These are phyloP conservation scores for Cloeon dipterum DNA, from an alignment of 2,888 invertebrate species.

Conservation along the genomic window DNA sequence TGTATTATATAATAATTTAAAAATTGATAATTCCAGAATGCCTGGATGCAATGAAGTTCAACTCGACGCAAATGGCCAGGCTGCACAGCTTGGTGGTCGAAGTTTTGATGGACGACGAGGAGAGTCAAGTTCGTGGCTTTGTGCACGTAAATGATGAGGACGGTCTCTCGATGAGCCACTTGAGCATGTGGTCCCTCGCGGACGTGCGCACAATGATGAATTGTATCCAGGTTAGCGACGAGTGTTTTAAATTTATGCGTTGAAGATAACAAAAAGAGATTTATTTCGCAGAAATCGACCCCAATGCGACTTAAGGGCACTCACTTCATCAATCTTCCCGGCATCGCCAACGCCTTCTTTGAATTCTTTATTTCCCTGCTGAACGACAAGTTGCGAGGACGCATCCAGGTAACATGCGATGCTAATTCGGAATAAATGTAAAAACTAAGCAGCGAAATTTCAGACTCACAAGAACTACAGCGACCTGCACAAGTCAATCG, in stretches of 20 bases:
- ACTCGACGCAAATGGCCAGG: conserved; percentile 63
- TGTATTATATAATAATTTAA: too few species aligned
- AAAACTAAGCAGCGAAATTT: conserved; percentile 9
- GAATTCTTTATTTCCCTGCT: conserved; percentile 62
- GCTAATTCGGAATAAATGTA: too few species aligned
- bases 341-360: conserved; percentile 55
- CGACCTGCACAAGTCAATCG: conserved; percentile 44
- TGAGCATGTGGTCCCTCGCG: conserved; percentile 57
- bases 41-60: conserved; percentile 53
- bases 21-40: too few species aligned
- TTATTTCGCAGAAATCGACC: conserved; percentile 42
- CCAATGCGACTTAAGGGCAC: conserved; percentile 80
- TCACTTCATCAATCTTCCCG: conserved; percentile 66
- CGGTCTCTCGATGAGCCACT: conserved; percentile 61
- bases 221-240: conserved; percentile 36
- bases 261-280: background rate
- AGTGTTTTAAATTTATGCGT: background rate
- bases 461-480: conserved; percentile 52
- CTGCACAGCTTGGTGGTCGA: conserved; percentile 73
- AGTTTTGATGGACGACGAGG: conserved; percentile 60
- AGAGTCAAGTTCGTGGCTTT: conserved; percentile 62
- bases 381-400: conserved; percentile 59
- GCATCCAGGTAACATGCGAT: conserved; percentile 50
- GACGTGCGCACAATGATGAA: conserved; percentile 54
- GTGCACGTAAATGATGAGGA: conserved; percentile 63